Base-by-base conservation (phyloP, 1,140 invertebrate species). In the Magallana ariakensis region DNA sequence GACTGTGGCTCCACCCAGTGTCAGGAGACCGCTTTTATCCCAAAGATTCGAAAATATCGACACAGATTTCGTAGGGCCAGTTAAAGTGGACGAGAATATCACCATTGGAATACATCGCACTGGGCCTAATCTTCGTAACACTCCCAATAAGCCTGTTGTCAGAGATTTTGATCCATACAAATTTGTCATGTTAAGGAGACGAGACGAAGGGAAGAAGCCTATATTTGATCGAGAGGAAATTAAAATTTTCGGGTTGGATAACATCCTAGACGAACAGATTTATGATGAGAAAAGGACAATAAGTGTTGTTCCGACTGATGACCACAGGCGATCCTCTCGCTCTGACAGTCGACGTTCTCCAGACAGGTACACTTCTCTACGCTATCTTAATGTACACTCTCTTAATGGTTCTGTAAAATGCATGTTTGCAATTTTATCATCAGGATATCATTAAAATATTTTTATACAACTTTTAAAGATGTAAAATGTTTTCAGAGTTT, bases 221-320 rank as follows among this genome's bases (percentile, higher is more conserved):
- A 92, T 93, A 11, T 93, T 93, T 90, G 92, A 93, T 85, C 89
- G 93, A 26, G 92, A 93, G 46, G 93, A 93, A 80, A 92, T 93
- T 54, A 90, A 91, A 85, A 87, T 88, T 1, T 91, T 92, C 84
- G 92, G 92, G 85, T 87, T 90, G 70, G 92, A 91, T 75, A 66
- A 92, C 3, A 75, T 75, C 13, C 33, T 75, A 26, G 66, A 75
- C 15, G 92, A 93, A 33, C 90, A 93, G 62, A 89, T 90, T 22
- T 91, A 91, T 80, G 91, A 92, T 75, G 92, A 93, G 62, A 90
- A 89, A 33, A 88, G 92, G 81, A 91, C 90, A 8, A 91, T 93
- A 0, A 88, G 89, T 83, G 89, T 91, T 70, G 60, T 83, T 22
- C 87, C 84, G 0, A 66, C 75, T 15, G 53, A 84, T 58, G 22